Evolutionary conservation across 2,797 vertebrate genomes (phyloP), one percentile per base, ranked within the genome.

Genomic region (Lithobates pipiens): DNA sequence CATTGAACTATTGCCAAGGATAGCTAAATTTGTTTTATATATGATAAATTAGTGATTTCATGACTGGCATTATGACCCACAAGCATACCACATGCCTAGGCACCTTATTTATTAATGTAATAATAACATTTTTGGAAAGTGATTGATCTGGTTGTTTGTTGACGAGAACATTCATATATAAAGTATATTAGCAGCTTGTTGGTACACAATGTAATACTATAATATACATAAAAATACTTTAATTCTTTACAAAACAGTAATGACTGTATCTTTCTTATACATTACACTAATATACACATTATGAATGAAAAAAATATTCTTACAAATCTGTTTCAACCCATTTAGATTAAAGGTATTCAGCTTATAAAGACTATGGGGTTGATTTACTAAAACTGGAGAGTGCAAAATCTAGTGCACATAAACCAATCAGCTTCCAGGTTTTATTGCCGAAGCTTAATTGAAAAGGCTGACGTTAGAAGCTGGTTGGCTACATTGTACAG

Each of bases 71-170:
- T 63, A 63, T 39, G 32, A 65, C 76, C 57, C 50, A 27, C 61
- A 63, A 77, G 32, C 34, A 65, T 25, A 3, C 57, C 61, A 39
- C 23, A 77, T 42, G 57, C 16, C 23, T 42, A 23, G 25, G 57
- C 76, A 50, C 65, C 63, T 69, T 78, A 78, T 44, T 68, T 68
- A 78, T 68, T 69, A 65, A 79, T 65, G 67, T 25, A n/a, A n/a
- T 50, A 79, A 79, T 79, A 69, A 79, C 69, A 32, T 63, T 25
- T 39, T n/a, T 39, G 70, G 70, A 72, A 72, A 42, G 70, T 72
- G 70, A 72, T 77, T 67, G 34, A 68, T 65, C 18, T 61, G 54
- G 21, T 21, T 7, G 7, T 61, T 61, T 61, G 18, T 23, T 8
- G 54, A 61, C 23, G 21, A 61, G 54, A 39, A 5, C 39, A 78